Conservation (phyloP, 2,113 vertebrate genomes). For the Fukomys damarensis region DNA sequence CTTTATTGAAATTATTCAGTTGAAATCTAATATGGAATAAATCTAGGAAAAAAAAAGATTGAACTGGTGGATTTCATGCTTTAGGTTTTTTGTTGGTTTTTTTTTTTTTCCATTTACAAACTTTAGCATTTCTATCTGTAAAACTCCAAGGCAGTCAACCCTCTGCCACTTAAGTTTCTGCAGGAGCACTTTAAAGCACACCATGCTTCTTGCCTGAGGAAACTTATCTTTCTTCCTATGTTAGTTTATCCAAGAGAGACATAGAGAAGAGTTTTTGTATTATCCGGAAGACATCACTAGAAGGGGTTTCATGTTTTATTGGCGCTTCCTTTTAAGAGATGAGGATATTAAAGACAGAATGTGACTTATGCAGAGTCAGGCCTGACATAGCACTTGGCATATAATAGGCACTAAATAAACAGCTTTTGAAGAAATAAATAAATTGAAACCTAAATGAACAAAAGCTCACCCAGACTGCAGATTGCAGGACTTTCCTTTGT, state of each 20-base stretch:
- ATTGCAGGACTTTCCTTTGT: not conserved
- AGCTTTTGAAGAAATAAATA: not conserved
- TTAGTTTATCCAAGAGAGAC: conserved; percentile 47
- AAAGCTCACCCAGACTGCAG: not conserved
- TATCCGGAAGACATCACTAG: conserved; percentile 12
- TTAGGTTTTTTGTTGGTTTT: too few relatives aligned
- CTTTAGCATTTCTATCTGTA: conserved; percentile 56
- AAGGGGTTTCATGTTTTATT: conserved; percentile 14
- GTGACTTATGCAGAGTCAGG: not conserved
- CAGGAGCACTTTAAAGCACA: conserved; percentile 41
- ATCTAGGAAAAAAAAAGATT: conserved; percentile 49
- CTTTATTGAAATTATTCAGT: conserved; percentile 50
- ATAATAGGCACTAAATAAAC: conserved; percentile 39
- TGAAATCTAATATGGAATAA: conserved; percentile 45
- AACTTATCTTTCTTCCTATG: conserved; percentile 41
- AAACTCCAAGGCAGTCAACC: conserved; percentile 46
- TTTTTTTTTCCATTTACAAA: conserved; percentile 57
- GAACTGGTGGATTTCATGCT: conserved; percentile 33
- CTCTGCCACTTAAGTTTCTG: conserved; percentile 45
- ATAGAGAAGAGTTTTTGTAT: conserved; percentile 37
- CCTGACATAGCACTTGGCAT: not conserved
- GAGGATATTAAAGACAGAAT: not conserved
- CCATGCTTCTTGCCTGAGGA: conserved; percentile 52
- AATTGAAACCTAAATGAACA: not conserved
- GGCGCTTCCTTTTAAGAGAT: conserved; percentile 8